phyloP scores from a whole-genome alignment of 2,113 vertebrate species.

The Athene cunicularia region DNA sequence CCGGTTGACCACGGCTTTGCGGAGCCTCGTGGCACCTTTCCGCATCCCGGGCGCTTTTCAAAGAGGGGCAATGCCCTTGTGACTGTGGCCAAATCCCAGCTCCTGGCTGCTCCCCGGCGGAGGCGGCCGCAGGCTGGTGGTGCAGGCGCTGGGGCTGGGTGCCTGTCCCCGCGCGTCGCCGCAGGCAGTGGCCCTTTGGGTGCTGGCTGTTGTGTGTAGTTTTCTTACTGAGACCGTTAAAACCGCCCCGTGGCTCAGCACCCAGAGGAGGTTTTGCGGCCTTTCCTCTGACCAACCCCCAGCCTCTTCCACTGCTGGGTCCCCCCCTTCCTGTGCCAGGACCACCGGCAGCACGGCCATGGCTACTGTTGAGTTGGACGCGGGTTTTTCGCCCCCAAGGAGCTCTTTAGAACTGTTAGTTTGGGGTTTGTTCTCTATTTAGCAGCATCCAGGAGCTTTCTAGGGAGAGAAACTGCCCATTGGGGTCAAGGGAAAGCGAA shows the following conservation, averaged over 20 bases:
- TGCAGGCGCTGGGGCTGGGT: background rate
- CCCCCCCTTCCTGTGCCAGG: background rate
- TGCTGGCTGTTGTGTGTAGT: background rate
- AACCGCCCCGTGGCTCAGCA: background rate
- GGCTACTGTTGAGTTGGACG: background rate
- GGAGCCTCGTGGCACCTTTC: background rate
- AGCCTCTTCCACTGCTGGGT: background rate
- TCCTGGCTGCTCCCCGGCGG: background rate
- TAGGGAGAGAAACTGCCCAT: background rate
- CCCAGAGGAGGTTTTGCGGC: background rate
- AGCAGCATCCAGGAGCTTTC: background rate
- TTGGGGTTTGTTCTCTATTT: background rate
- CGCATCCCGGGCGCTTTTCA: background rate
- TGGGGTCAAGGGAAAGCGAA: background rate
- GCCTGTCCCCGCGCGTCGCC: accelerated
- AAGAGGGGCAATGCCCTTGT: background rate
- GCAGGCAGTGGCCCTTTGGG: background rate
- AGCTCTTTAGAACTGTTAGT: background rate
- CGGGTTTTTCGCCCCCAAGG: background rate
- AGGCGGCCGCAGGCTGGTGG: background rate
- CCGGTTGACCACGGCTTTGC: accelerated
- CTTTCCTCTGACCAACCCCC: background rate
- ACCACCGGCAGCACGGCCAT: accelerated
- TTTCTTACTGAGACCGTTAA: background rate
- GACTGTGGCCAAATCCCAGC: background rate